Evolutionary conservation across 2,113 vertebrate species (phyloP), one percentile per base, ranked within the genome.

Genomic region (Labrus mixtus): DNA sequence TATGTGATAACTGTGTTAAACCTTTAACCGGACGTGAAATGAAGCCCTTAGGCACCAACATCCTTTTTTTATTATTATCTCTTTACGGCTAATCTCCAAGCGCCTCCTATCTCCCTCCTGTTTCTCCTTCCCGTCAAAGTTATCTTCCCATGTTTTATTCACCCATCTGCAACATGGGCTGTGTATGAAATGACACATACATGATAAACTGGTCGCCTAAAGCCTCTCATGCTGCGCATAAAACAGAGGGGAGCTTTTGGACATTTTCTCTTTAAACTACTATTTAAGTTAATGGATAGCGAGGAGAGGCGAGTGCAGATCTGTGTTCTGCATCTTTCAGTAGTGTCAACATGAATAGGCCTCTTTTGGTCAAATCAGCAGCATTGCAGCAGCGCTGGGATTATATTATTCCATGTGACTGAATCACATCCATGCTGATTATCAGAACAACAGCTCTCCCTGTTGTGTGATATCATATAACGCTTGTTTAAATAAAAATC

Each of bases 91-190:
- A 82, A 89, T 87, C 87, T 85, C 63, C 10, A 45, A 41, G 64
- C 15, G 13, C 57, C 8, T 33, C 33, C 37, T 80, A 82, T 88
- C 81, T 78, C 58, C 74, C 41, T 77, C 69, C 67, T 46, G 60
- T 71, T 76, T 62, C 64, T 78, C 51, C 59, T 53, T 45, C 62
- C 53, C 69, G 85, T 84, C 85, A 82, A 77, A 87, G 78, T 79
- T 89, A 91, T 89, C 85, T 87, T 58, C 3, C 36, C n/a, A 62
- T 77, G 85, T 90, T 89, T 84, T 81, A 78, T 85, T 78, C 72
- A 45, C 65, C 67, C 81, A 60, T 83, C 79, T 80, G 63, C 55
- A 67, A 61, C 70, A 11, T 2, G 13, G 76, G 55, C 71, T 20
- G 13, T 53, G 59, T 75, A 69, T 45, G 54, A 81, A 90, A 86